Evolutionary conservation across 23 tunicate species (phyloP).

Genomic region (Ascidia mentula): DNA sequence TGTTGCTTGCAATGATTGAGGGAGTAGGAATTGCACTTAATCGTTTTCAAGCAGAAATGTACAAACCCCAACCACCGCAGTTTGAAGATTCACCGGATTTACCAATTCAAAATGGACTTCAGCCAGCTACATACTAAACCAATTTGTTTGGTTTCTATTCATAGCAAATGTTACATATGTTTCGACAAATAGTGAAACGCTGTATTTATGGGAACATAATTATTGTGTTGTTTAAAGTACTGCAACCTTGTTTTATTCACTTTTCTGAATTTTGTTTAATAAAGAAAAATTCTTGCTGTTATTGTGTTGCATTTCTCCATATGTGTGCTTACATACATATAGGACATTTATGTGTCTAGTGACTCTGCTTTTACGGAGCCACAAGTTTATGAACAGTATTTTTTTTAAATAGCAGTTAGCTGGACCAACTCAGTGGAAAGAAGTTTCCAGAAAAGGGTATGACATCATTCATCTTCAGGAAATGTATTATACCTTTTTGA

Average conservation of each 20-base stretch:
- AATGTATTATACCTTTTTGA: no score
- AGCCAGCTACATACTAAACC: not conserved
- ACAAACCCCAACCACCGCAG: conserved; percentile 77
- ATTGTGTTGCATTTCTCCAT: not conserved
- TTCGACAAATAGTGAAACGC: not conserved
- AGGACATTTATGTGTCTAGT: no score
- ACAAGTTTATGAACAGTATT: no score
- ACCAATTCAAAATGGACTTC: not conserved
- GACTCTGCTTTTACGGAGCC: no score
- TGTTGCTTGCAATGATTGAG: conserved; percentile 88
- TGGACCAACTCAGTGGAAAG: no score
- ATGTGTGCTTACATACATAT: no score
- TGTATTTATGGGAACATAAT: not conserved
- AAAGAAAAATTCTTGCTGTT: not conserved
- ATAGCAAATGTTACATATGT: not conserved
- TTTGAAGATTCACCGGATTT: conserved; percentile 46
- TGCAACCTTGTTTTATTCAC: not conserved
- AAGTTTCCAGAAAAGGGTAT: no score
- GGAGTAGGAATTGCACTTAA: conserved; percentile 88
- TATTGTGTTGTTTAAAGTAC: not conserved
- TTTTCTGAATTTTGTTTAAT: not conserved
- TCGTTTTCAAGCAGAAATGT: conserved; percentile 88
- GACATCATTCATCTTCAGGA: no score
- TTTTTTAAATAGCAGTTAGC: no score
- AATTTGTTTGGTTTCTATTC: not conserved